phyloP scores from a whole-genome alignment of 2,888 invertebrate genomes.

The Subacronicta megacephala region DNA sequence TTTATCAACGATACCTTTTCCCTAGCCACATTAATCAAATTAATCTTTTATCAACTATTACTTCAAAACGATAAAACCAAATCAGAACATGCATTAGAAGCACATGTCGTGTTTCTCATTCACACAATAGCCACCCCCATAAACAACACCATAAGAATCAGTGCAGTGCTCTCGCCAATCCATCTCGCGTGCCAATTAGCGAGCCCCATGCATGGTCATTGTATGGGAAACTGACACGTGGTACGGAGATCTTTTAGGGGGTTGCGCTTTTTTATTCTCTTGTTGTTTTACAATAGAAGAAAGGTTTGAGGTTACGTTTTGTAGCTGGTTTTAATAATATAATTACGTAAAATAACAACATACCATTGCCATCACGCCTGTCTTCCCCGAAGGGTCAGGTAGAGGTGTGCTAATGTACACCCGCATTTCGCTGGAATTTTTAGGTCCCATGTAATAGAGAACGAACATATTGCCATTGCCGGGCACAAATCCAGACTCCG shows the following conservation, averaged over 20 bases:
- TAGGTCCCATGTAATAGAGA: too few species aligned
- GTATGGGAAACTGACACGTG: slow-evolving; percentile 50
- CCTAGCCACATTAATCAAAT: slow-evolving; percentile 5
- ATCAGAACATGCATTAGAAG: slow-evolving; percentile 45
- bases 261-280: slow-evolving; percentile 32
- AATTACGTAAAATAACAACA: too few species aligned
- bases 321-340: too few species aligned
- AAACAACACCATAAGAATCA: slow-evolving; percentile 47
- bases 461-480: too few species aligned
- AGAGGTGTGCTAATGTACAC: too few species aligned
- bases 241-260: slow-evolving; percentile 24
- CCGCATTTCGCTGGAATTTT: too few species aligned
- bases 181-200: slow-evolving; percentile 62
- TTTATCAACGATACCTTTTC: background rate
- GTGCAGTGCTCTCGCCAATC: slow-evolving; percentile 51
- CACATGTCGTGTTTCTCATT: slow-evolving; percentile 47
- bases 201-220: slow-evolving; percentile 39
- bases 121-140: slow-evolving; percentile 39
- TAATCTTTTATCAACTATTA: slow-evolving; percentile 13
- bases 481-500: too few species aligned
- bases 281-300: slow-evolving; percentile 2
- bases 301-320: slow-evolving; percentile 14
- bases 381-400: too few species aligned
- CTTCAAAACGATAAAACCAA: slow-evolving; percentile 16
- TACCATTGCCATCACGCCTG: too few species aligned